These are phyloP conservation scores for Xyrauchen texanus DNA, from an alignment of 2,113 vertebrate genomes.

Conservation along the genomic window DNA sequence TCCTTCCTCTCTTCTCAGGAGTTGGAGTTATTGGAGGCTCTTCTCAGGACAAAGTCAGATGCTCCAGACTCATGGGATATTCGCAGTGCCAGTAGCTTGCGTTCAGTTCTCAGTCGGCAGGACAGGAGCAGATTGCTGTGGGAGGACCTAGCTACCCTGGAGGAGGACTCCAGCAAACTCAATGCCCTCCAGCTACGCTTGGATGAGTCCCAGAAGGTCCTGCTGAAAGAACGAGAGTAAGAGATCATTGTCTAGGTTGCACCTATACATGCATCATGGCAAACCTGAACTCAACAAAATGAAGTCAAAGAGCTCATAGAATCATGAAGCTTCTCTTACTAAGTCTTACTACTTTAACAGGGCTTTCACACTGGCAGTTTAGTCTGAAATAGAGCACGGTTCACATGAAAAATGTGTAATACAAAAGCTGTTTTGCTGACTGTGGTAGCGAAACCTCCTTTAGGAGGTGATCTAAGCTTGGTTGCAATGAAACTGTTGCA, in stretches of 20 bases:
- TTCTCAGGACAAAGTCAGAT: slow-evolving; percentile 78
- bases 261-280: background rate
- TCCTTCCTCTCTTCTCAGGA: slow-evolving; percentile 71
- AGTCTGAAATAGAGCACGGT: too few relatives aligned
- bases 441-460: too few relatives aligned
- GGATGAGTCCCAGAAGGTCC: slow-evolving; percentile 94
- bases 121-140: slow-evolving; percentile 87
- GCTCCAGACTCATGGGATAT: slow-evolving; percentile 79
- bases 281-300: background rate
- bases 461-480: too few relatives aligned
- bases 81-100: slow-evolving; percentile 65
- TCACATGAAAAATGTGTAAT: too few relatives aligned
- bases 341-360: too few relatives aligned
- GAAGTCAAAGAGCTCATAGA: too few relatives aligned
- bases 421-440: too few relatives aligned
- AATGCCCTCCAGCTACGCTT: slow-evolving; percentile 91
- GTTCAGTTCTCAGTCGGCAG: slow-evolving; percentile 78
- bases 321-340: too few relatives aligned
- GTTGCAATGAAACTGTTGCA: too few relatives aligned
- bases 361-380: too few relatives aligned
- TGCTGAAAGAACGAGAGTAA: slow-evolving; percentile 88
- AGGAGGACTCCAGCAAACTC: slow-evolving; percentile 88
- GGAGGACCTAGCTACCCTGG: slow-evolving; percentile 79
- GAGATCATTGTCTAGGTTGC: background rate
- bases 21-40: slow-evolving; percentile 81